These are phyloP conservation scores for Drosophila navojoa DNA, from an alignment of 1,140 invertebrate genomes.

Conservation along the genomic window DNA sequence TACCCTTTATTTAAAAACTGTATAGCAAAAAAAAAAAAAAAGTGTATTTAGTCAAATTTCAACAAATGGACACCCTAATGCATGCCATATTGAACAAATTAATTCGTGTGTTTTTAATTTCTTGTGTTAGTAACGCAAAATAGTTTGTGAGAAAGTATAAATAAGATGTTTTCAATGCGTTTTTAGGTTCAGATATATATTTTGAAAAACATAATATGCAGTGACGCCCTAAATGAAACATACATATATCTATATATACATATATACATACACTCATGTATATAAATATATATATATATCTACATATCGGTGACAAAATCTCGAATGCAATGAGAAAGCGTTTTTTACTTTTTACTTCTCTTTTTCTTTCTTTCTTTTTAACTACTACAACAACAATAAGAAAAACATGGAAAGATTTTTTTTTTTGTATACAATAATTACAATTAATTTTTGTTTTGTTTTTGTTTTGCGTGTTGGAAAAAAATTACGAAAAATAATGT, in stretches of 20 bases:
- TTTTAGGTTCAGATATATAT: slow-evolving; percentile 27
- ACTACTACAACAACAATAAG: slow-evolving; percentile 53
- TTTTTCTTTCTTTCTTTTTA: slow-evolving; percentile 16
- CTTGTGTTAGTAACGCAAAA: slow-evolving; percentile 22
- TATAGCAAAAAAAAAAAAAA: too few species aligned
- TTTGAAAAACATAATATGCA: slow-evolving; percentile 69
- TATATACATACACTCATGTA: neutral
- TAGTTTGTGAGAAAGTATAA: neutral
- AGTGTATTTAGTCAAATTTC: neutral
- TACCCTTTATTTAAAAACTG: neutral
- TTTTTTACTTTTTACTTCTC: neutral
- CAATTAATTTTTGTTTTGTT: slow-evolving; percentile 20
- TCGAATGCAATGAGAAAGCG: slow-evolving; percentile 12
- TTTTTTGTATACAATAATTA: slow-evolving; percentile 13
- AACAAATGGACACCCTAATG: slow-evolving; percentile 3
- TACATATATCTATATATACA: neutral
- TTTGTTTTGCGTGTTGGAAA: slow-evolving; percentile 15
- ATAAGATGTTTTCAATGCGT: neutral
- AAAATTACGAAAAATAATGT: slow-evolving; percentile 50
- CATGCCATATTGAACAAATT: slow-evolving; percentile 4
- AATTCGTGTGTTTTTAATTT: too few species aligned
- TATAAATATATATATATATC: neutral
- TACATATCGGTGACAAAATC: slow-evolving; percentile 8
- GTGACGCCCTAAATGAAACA: slow-evolving; percentile 11
- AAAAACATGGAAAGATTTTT: slow-evolving; percentile 53